Evolutionary conservation across 2,113 vertebrate genomes (phyloP), one percentile per base, ranked within the genome.

Genomic region (Phasianus colchicus): DNA sequence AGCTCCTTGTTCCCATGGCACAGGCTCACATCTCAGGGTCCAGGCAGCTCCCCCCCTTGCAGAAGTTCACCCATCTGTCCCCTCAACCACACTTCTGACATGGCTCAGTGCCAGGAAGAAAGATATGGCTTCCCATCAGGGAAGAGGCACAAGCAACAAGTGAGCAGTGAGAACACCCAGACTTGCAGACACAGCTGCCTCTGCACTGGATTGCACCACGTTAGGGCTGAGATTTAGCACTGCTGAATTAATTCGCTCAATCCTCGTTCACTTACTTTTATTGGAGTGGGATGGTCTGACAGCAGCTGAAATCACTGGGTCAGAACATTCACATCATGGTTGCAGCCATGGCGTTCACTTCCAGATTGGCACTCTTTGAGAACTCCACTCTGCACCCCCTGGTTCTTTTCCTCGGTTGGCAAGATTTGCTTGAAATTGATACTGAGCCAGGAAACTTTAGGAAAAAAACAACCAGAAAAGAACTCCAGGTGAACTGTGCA

Each of bases 81-180:
- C 48, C 71, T 73, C 2, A 1, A 43, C 15, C 75, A 77, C 64
- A 6, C 5, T 71, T 77, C 60, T 30, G 79, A 19, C 67, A 71
- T 91, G 60, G 88, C 67, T 90, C 92, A 55, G 55, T 81, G 73
- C 45, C 71, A 48, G 55, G 77, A 86, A 89, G 42, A 72, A 92
- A 57, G 88, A 60, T 4, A 34, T 54, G 89, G 85, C 70, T 92
- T 91, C 82, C 58, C 32, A 30, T 8, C 6, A 2, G 17, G 43
- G 64, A 8, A 79, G 45, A 88, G 45, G 64, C 76, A 80, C 18
- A 29, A 93, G 60, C 85, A 89, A 73, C 27, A 54, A 65, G 34
- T 47, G 29, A 94, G 79, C 57, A 60, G 43, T 0, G 1, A 47
- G 60, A 38, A 96, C 93, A 42, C 86, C 79, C 88, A 42, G 40